Conservation (phyloP, 1,140 invertebrate genomes). For the Bathynomus jamesi region DNA sequence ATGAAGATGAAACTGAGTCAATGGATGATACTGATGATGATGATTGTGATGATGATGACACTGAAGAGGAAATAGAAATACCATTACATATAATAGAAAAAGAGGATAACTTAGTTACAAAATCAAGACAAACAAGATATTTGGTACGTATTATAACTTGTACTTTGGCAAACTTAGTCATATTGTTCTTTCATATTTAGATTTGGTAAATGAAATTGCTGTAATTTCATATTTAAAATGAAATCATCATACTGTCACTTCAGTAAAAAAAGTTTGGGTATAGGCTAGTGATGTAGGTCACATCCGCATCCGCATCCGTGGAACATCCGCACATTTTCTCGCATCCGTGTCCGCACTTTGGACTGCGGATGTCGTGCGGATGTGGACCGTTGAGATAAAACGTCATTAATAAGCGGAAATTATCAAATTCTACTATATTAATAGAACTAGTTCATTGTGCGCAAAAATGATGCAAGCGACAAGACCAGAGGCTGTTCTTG, state of each 20-base stretch:
- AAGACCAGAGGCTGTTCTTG: too few relatives aligned
- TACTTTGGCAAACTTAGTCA: not conserved
- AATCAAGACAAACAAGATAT: not conserved
- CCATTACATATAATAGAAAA: conserved; percentile 2
- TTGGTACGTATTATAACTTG: not conserved
- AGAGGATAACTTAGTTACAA: not conserved
- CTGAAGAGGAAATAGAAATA: not conserved
- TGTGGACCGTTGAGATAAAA: too few relatives aligned
- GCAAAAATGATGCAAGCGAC: too few relatives aligned
- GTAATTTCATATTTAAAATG: not conserved
- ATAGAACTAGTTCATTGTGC: too few relatives aligned
- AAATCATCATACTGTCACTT: not conserved
- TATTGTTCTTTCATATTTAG: not conserved
- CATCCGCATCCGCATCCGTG: not conserved
- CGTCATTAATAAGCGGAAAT: too few relatives aligned
- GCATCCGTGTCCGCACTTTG: too few relatives aligned
- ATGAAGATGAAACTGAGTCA: not conserved
- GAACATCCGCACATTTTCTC: not conserved
- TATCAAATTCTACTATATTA: too few relatives aligned
- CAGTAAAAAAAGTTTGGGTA: not conserved
- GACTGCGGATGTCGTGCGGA: too few relatives aligned
- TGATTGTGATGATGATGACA: not conserved
- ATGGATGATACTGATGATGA: conserved; percentile 7
- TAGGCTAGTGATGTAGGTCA: not conserved
- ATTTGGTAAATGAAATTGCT: not conserved